Conservation (phyloP, 2,113 vertebrate genomes). For the Neolamprologus sp. region DNA sequence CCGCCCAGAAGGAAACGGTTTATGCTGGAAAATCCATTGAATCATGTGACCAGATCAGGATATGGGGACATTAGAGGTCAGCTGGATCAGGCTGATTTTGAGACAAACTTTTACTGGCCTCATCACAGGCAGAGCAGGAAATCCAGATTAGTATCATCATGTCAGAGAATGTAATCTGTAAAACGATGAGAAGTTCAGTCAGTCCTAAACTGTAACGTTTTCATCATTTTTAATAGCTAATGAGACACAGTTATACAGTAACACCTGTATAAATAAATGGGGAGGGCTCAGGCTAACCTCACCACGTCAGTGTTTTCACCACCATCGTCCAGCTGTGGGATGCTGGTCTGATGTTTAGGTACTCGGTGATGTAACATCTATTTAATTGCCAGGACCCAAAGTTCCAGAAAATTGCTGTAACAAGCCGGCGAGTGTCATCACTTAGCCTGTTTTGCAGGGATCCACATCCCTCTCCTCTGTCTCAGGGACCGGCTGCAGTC, state of each 20-base stretch:
- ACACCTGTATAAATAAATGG: not conserved
- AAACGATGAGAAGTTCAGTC: not conserved
- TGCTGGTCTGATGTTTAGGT: not conserved
- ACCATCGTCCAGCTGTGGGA: not conserved
- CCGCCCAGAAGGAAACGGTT: not conserved
- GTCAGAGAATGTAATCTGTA: not conserved
- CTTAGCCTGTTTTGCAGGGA: too few relatives aligned
- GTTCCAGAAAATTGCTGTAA: not conserved
- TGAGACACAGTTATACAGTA: not conserved
- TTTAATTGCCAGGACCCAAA: not conserved
- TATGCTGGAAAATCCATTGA: not conserved
- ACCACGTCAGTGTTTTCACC: rapidly evolving
- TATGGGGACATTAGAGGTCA: rapidly evolving
- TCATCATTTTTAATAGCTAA: not conserved
- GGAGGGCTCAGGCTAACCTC: not conserved
- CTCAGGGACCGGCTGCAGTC: not conserved
- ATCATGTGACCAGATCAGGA: not conserved
- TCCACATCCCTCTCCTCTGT: not conserved
- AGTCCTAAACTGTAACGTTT: rapidly evolving
- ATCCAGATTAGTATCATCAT: not conserved
- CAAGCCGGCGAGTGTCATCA: not conserved
- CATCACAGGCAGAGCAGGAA: rapidly evolving
- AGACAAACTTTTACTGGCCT: not conserved
- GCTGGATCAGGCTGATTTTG: not conserved
- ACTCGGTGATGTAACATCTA: not conserved